Evolutionary conservation across 2,888 invertebrate species (phyloP).

Genomic region (Sesia bembeciformis): DNA sequence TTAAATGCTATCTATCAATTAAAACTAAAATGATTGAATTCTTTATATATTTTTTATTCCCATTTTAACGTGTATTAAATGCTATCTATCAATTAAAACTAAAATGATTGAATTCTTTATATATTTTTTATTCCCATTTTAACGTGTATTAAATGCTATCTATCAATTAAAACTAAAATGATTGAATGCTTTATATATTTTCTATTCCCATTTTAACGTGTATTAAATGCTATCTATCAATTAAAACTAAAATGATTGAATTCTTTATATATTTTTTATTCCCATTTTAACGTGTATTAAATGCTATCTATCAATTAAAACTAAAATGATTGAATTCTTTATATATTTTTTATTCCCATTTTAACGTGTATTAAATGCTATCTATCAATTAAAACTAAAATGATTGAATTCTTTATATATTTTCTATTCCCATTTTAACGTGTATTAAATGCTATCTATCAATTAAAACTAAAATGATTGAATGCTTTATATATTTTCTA

Average conservation of each 20-base stretch:
- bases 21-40: not conserved
- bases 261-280: no score
- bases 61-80: slow-evolving; percentile 10
- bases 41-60: no score
- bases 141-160: slow-evolving; percentile 7
- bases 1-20: slow-evolving; percentile 8
- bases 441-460: slow-evolving; percentile 8
- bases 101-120: not conserved
- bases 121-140: no score
- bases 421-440: no score
- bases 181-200: no score
- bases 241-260: slow-evolving; percentile 1
- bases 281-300: no score
- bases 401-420: not conserved
- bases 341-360: no score
- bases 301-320: slow-evolving; percentile 1
- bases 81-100: slow-evolving; percentile 1
- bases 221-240: slow-evolving; percentile 8
- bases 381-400: slow-evolving; percentile 2
- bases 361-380: slow-evolving; percentile 8
- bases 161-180: slow-evolving; percentile 2
- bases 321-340: not conserved
- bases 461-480: slow-evolving; percentile 1
- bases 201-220: no score
- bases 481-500: no score